Evolutionary conservation across 2,888 invertebrate species (phyloP).

Genomic region (Eupithecia subfuscata): DNA sequence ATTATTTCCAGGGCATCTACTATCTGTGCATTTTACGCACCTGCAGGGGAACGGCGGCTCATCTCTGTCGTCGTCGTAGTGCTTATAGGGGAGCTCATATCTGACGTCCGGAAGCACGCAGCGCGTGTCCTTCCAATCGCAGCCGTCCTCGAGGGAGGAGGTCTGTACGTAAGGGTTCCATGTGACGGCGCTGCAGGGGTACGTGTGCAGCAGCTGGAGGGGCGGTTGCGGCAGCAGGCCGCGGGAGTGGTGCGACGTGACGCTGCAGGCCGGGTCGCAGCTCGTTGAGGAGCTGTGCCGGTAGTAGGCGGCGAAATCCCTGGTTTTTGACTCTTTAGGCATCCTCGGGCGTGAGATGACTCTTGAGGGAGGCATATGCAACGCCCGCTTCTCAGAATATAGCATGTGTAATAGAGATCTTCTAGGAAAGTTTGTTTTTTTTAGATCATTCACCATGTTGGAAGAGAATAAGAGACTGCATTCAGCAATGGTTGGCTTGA

Average conservation of each 20-base stretch:
- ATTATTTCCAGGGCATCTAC: not conserved
- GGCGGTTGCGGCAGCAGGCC: conserved; percentile 2
- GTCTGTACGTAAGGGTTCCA: conserved; percentile 54
- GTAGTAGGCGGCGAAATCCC: conserved; percentile 57
- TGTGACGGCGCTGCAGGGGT: conserved; percentile 48
- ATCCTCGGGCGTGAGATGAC: conserved; percentile 28
- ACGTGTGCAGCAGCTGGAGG: conserved; percentile 43
- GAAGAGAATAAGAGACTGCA: not conserved
- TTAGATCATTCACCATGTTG: not conserved
- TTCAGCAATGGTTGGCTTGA: not conserved
- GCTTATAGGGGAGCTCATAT: not conserved
- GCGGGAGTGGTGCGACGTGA: conserved; percentile 51
- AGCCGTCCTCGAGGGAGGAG: conserved; percentile 40
- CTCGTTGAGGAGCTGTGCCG: conserved; percentile 41
- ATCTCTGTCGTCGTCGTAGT: not conserved
- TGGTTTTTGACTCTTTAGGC: conserved; percentile 43
- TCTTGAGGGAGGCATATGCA: not conserved
- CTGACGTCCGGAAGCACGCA: not conserved
- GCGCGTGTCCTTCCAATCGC: conserved; percentile 3
- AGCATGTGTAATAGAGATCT: not conserved
- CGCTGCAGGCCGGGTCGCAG: conserved; percentile 46
- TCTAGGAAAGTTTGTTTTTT: not conserved
- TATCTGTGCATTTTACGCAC: conserved; percentile 16
- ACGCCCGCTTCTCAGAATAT: not conserved
- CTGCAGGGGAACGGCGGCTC: not conserved